A percentile compares a stretch with the other conserved stretches of the same genome.
These are phyloP conservation scores for Pangasianodon hypophthalmus DNA, from an alignment of 2,113 vertebrate genomes.

Conservation along the genomic window DNA sequence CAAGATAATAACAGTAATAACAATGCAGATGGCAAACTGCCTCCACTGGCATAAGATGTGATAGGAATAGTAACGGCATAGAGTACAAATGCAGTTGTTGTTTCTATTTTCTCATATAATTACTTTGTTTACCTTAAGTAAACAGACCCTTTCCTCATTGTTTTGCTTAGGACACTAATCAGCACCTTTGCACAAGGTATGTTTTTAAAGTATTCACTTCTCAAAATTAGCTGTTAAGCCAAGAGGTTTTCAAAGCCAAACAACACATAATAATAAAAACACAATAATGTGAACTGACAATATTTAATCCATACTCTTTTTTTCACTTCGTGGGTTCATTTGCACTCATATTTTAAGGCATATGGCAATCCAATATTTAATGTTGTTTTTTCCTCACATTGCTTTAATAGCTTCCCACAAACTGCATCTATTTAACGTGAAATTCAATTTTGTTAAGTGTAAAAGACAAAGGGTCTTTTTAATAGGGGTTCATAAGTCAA, in stretches of 20 bases:
- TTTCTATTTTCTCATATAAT: conserved; percentile 28
- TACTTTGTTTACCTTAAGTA: conserved; percentile 22
- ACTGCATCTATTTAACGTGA: conserved; percentile 45
- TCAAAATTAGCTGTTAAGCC: neutral
- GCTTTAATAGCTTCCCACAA: conserved; percentile 36
- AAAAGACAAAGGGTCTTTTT: conserved; percentile 47
- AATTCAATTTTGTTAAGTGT: conserved; percentile 61
- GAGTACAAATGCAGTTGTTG: conserved; percentile 7
- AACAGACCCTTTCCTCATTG: conserved; percentile 3
- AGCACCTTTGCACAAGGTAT: neutral
- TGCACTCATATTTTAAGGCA: neutral
- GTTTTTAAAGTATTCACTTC: conserved; percentile 3
- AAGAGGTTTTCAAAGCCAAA: conserved; percentile 8
- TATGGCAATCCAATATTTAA: conserved; percentile 32
- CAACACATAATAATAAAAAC: conserved; percentile 6
- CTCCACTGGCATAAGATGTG: conserved; percentile 3
- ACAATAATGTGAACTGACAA: neutral
- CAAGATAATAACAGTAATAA: conserved; percentile 35
- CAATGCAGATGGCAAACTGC: conserved; percentile 18
- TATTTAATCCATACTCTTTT: neutral
- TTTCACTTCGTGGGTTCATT: neutral
- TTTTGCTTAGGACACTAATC: conserved; percentile 19
- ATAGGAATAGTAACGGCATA: conserved; percentile 7
- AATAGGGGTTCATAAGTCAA: conserved; percentile 35
- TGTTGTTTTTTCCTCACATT: neutral